These are phyloP conservation scores for Ips nitidus DNA, from an alignment of 1,140 invertebrate species.

Conservation along the genomic window DNA sequence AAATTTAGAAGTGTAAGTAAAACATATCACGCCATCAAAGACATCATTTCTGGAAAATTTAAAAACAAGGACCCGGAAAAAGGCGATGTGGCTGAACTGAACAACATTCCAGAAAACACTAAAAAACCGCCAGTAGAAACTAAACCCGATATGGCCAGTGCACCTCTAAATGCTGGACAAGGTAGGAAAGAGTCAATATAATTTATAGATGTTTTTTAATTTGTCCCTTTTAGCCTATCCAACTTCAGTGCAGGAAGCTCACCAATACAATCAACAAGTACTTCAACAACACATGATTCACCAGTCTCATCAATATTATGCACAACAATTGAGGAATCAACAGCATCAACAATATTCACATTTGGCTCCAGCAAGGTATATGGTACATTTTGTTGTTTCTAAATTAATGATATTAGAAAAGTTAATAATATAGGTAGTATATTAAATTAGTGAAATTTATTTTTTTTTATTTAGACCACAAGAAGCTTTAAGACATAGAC, in stretches of 20 bases:
- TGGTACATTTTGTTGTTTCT: not conserved
- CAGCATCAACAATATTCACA: conserved; percentile 53
- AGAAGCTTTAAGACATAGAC: conserved; percentile 53
- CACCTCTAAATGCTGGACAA: conserved; percentile 54
- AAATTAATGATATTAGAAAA: not conserved
- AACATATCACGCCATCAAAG: conserved; percentile 81
- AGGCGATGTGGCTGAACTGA: conserved; percentile 59
- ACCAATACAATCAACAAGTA: conserved; percentile 60
- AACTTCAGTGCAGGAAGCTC: conserved; percentile 50
- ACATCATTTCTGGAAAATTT: conserved; percentile 81
- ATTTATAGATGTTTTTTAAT: not conserved
- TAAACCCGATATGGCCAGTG: conserved; percentile 52
- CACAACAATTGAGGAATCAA: conserved; percentile 51
- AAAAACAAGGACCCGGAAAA: conserved; percentile 62
- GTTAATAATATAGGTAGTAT: not conserved
- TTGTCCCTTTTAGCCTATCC: conserved; percentile 11
- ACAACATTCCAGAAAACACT: conserved; percentile 64
- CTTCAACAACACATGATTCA: conserved; percentile 59
- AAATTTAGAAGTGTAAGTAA: conserved; percentile 61
- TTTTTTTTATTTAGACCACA: conserved; percentile 9
- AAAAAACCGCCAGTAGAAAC: conserved; percentile 57
- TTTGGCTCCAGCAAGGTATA: conserved; percentile 39
- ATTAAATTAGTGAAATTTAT: not conserved
- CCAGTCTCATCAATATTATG: conserved; percentile 47
- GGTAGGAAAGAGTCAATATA: conserved; percentile 34